A percentile compares a stretch with the other conserved stretches of the same genome.
These are phyloP conservation scores for Drosophila bocqueti DNA, from an alignment of 1,140 invertebrate genomes.

Conservation along the genomic window DNA sequence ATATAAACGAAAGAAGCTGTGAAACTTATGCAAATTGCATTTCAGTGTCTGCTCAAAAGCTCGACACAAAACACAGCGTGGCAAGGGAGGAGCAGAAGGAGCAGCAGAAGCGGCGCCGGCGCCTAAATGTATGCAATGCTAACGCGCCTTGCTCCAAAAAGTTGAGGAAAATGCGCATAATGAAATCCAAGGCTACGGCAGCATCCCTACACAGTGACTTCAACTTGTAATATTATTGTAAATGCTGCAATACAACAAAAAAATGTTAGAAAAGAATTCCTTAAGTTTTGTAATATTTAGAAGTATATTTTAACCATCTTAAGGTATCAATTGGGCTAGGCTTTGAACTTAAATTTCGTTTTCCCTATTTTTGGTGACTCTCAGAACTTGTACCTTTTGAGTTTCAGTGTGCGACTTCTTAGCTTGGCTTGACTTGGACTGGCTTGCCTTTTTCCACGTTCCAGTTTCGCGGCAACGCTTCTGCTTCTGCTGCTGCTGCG, in stretches of 20 bases:
- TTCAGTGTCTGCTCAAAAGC: slow-evolving; percentile 80
- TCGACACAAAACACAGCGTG: slow-evolving; percentile 62
- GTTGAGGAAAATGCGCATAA: slow-evolving; percentile 81
- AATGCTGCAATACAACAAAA: too few species aligned
- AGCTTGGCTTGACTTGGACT: slow-evolving; percentile 59
- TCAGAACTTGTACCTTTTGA: not conserved
- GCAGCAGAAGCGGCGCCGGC: slow-evolving; percentile 18
- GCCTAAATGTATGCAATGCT: slow-evolving; percentile 81
- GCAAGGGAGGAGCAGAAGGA: slow-evolving; percentile 14
- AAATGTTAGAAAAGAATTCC: too few species aligned
- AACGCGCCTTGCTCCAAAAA: slow-evolving; percentile 70
- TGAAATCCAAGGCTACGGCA: slow-evolving; percentile 76
- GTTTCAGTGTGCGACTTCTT: slow-evolving; percentile 59
- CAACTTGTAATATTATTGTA: too few species aligned
- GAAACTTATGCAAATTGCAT: slow-evolving; percentile 84
- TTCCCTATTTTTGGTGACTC: not conserved
- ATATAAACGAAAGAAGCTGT: slow-evolving; percentile 82
- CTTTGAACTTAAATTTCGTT: not conserved
- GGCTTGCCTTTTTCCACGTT: slow-evolving; percentile 69
- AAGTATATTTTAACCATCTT: too few species aligned
- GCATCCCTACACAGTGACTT: slow-evolving; percentile 7
- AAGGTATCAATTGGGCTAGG: too few species aligned
- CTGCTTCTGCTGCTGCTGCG: slow-evolving; percentile 16
- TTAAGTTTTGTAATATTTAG: too few species aligned
- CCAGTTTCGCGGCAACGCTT: slow-evolving; percentile 57